Percentiles rank a stretch among this genome's conserved stretches.
Conservation (phyloP, 1,140 invertebrate species). For the Scylla paramamosain region DNA sequence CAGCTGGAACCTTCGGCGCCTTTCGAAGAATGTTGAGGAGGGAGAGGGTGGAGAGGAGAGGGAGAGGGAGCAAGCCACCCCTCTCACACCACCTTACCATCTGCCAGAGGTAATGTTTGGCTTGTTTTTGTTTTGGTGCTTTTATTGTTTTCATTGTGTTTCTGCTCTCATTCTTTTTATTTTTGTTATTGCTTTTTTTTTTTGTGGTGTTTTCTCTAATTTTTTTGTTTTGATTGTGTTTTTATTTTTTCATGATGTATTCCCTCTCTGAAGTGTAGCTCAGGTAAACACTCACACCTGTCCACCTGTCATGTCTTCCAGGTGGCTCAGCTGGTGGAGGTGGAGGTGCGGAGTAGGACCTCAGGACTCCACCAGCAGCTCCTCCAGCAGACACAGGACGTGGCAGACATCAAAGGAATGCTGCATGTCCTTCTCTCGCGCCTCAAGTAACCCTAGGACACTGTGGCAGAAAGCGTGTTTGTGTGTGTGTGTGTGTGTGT, state of each 20-base stretch:
- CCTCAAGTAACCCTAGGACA: neutral
- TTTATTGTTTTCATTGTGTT: too few species aligned
- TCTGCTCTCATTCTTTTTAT: too few species aligned
- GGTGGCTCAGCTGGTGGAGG: slow-evolving; percentile 39
- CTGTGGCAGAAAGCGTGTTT: neutral
- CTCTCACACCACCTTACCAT: neutral
- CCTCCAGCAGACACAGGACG: neutral
- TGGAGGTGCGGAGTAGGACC: slow-evolving; percentile 8
- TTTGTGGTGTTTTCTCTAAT: too few species aligned
- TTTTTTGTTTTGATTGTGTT: too few species aligned
- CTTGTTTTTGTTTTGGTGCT: neutral
- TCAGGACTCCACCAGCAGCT: slow-evolving; percentile 23
- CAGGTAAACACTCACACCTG: too few species aligned
- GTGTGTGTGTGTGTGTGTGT: too few species aligned
- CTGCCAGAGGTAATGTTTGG: neutral
- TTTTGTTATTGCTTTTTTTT: too few species aligned
- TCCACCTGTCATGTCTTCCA: neutral
- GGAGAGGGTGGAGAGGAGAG: neutral
- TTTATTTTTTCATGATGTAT: too few species aligned
- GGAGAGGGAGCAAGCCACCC: neutral
- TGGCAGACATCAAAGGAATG: slow-evolving; percentile 48
- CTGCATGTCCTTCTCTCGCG: slow-evolving; percentile 9
- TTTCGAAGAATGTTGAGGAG: neutral
- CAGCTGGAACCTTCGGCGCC: neutral
- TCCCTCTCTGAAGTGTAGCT: too few species aligned